Conservation (phyloP, 2,888 invertebrate genomes). For the Melanophora roralis region DNA sequence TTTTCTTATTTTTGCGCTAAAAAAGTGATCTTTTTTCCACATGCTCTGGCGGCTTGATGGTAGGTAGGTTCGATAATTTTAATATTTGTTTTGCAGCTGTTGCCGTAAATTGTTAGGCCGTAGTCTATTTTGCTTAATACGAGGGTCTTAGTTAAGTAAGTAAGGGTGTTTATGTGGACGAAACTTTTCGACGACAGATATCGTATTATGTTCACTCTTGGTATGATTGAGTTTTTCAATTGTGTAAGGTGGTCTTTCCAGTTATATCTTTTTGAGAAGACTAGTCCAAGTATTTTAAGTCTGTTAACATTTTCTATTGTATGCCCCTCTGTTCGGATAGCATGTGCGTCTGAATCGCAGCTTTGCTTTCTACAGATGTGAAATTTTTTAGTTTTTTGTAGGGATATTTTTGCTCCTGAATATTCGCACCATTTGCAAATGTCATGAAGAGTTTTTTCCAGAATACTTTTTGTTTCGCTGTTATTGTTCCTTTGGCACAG, state of each 20-base stretch:
- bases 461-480: too few species aligned
- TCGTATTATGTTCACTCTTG: not conserved
- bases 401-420: too few species aligned
- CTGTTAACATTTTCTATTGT: not conserved
- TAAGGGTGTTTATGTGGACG: not conserved
- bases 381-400: too few species aligned
- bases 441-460: too few species aligned
- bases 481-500: too few species aligned
- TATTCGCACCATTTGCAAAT: too few species aligned
- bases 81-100: conserved; percentile 3
- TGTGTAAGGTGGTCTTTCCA: conserved; percentile 5
- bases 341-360: not conserved
- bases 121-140: conserved; percentile 4
- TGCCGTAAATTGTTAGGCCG: not conserved
- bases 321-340: not conserved
- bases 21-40: too few species aligned
- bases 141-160: not conserved
- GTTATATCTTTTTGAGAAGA: not conserved
- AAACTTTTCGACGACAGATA: not conserved
- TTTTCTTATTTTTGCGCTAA: too few species aligned
- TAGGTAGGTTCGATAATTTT: not conserved
- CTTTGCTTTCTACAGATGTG: too few species aligned
- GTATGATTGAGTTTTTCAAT: not conserved
- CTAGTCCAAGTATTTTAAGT: not conserved
- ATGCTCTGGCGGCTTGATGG: conserved; percentile 5